Percentiles rank a stretch among this genome's conserved stretches.
phyloP scores from a whole-genome alignment of 37 sponge, comb jelly and placozoan genomes.

The Crambe crambe region DNA sequence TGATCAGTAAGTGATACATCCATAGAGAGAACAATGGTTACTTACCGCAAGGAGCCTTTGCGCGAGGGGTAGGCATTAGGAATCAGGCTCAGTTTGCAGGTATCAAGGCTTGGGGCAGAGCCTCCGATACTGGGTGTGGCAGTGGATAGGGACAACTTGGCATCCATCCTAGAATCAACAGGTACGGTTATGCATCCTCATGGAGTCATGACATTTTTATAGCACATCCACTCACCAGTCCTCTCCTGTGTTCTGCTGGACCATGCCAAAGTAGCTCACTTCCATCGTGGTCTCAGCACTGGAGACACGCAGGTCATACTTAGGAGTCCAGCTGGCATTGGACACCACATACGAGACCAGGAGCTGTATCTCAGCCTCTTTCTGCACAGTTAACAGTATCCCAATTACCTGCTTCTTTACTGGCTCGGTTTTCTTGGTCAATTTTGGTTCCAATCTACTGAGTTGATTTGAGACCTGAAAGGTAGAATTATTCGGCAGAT shows the following conservation, averaged over 20 bases:
- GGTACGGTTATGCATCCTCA: neutral
- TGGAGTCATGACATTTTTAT: neutral
- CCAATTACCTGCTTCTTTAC: slow-evolving; percentile 67
- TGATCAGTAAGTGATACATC: too few relatives aligned
- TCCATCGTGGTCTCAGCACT: slow-evolving; percentile 70
- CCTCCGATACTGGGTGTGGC: slow-evolving; percentile 89
- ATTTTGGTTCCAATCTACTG: slow-evolving; percentile 30
- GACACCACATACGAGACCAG: slow-evolving; percentile 77
- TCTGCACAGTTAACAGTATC: slow-evolving; percentile 67
- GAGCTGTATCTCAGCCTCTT: slow-evolving; percentile 59
- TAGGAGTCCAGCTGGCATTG: slow-evolving; percentile 90
- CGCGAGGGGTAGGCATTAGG: slow-evolving; percentile 17
- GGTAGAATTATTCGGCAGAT: too few relatives aligned
- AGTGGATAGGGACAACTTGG: slow-evolving; percentile 76
- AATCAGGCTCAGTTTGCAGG: slow-evolving; percentile 42
- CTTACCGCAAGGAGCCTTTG: slow-evolving; percentile 11
- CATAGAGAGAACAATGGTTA: neutral
- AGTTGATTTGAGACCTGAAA: too few relatives aligned
- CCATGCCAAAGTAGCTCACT: slow-evolving; percentile 89
- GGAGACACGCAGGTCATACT: slow-evolving; percentile 87
- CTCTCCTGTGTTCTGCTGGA: slow-evolving; percentile 90
- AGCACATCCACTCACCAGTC: slow-evolving; percentile 64
- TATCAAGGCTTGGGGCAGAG: slow-evolving; percentile 62
- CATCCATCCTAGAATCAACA: slow-evolving; percentile 65
- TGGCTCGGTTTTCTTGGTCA: slow-evolving; percentile 17